These are phyloP conservation scores for Tetrao urogallus DNA, from an alignment of 2,113 vertebrate genomes.

Conservation along the genomic window DNA sequence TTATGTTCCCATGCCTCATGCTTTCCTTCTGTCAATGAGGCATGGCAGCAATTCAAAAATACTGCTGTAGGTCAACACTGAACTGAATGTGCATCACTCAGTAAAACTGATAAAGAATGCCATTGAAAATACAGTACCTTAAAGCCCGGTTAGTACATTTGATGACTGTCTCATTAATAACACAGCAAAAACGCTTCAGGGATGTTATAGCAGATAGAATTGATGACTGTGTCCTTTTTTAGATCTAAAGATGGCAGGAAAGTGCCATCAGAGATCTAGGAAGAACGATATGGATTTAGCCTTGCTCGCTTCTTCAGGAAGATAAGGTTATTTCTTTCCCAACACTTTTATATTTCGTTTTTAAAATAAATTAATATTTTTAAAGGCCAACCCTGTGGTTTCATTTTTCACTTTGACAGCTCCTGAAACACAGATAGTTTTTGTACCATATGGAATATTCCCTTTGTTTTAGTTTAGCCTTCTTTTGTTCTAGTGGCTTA, in stretches of 20 bases:
- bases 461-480: neutral
- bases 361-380: conserved; percentile 80
- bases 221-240: neutral
- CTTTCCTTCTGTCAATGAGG: neutral
- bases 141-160: neutral
- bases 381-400: conserved; percentile 76
- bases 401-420: conserved; percentile 82
- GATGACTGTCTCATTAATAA: conserved; percentile 26
- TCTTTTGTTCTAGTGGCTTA: conserved; percentile 36
- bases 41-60: neutral
- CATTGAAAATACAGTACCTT: neutral
- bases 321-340: conserved; percentile 57
- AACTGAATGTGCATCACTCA: neutral
- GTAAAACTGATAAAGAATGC: neutral
- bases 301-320: conserved; percentile 11
- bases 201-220: conserved; percentile 35
- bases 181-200: neutral
- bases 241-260: conserved; percentile 29
- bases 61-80: neutral
- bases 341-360: conserved; percentile 54
- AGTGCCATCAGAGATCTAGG: conserved; percentile 4
- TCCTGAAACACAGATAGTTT: conserved; percentile 74
- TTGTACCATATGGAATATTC: conserved; percentile 33
- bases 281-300: neutral
- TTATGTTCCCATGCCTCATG: neutral